Base-by-base conservation (phyloP, 2,797 vertebrate species). In the Channallabes apus region DNA sequence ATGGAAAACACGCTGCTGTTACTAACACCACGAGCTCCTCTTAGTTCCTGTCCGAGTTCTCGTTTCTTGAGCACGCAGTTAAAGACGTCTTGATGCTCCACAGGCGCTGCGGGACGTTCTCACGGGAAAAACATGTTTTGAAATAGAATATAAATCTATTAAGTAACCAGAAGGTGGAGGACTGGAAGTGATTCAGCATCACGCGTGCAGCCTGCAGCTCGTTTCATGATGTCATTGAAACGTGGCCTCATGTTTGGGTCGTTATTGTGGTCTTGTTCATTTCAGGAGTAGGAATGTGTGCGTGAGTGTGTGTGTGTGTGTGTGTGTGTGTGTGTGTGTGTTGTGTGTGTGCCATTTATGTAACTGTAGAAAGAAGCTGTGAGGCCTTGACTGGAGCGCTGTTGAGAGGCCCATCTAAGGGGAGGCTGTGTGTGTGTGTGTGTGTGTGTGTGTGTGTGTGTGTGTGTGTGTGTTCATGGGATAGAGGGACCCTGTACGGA, bases 381-480 rank as follows among this genome's bases (percentile, higher is more conserved):
- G 86, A 87, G 86, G 86, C 89, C 87, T 88, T 90, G 89, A 90
- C 87, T 90, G 85, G 87, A 88, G 87, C 82, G 80, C 82, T 85
- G 86, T 85, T 83, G 69, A 80, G 89, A 88, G 89, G 89, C 87
- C 89, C 82, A 17, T 82, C 83, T 84, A 86, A 89, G 86, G 89
- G 89, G 84, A 83, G 83, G 82, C 77, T 82, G 85, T 82, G 77
- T 79, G 58, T 86, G 22, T 84, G 51, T 94, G 94, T 93, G 93
- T 54, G 62, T 54, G 62, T 56, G 80, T 69, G 93, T 93, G 91
- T 91, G 91, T 93, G 92, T 94, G 94, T 93, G 93, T 54, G 62
- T 54, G 62, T 56, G 80, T 69, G 93, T 93, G 91, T 91, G 91
- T 93, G 92, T 93, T 94, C 94, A 94, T 85, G 87, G 90, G 90